phyloP scores from a whole-genome alignment of 2,113 vertebrate species.

The Brachirus orientalis region DNA sequence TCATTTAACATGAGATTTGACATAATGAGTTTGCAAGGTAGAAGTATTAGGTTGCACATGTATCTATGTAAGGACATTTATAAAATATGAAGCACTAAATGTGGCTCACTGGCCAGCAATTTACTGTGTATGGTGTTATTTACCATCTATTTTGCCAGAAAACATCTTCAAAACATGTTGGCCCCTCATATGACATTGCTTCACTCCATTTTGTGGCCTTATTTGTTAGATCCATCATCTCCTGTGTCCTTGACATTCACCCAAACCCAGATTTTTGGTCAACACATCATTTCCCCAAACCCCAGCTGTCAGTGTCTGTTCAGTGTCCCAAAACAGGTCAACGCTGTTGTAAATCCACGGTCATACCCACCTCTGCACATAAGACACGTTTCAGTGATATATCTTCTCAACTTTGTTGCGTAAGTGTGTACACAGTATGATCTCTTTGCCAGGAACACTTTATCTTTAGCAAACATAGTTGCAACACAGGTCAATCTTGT shows the following conservation, averaged over 20 bases:
- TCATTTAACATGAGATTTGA: too few species aligned
- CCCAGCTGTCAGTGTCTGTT: neutral
- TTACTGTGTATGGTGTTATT: too few species aligned
- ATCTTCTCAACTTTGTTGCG: conserved; percentile 37
- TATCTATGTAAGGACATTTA: too few species aligned
- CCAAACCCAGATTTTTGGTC: neutral
- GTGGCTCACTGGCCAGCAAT: too few species aligned
- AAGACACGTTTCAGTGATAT: conserved; percentile 1
- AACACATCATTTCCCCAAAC: too few species aligned
- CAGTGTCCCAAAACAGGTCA: neutral
- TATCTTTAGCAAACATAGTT: conserved; percentile 79
- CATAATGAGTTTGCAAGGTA: too few species aligned
- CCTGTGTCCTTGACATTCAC: conserved; percentile 8
- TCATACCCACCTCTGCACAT: neutral
- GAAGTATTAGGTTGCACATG: too few species aligned
- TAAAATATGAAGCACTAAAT: too few species aligned
- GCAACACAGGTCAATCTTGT: conserved; percentile 65
- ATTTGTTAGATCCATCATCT: conserved; percentile 7
- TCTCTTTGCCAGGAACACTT: conserved; percentile 57
- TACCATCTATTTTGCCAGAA: too few species aligned
- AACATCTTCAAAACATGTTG: conserved; percentile 11
- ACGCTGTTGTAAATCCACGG: too few species aligned
- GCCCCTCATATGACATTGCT: neutral
- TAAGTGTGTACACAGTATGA: conserved; percentile 56
- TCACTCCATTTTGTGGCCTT: neutral